Evolutionary conservation across 2,113 vertebrate genomes (phyloP).

Genomic region (Rhinopithecus roxellana): DNA sequence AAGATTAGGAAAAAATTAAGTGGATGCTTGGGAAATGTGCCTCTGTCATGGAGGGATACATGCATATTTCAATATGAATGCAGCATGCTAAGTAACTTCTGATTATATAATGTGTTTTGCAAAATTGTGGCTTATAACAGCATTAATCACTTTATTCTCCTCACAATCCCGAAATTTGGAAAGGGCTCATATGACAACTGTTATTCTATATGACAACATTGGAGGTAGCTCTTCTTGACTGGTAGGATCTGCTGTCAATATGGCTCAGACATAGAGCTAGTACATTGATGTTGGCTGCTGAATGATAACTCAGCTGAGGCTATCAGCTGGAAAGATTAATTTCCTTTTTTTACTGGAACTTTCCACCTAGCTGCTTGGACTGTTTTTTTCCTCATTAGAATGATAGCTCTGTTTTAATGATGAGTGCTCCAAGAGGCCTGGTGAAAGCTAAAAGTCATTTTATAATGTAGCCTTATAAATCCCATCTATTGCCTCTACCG

Average conservation of each 20-base stretch:
- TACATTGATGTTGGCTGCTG: background rate
- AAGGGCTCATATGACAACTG: background rate
- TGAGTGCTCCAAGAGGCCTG: background rate
- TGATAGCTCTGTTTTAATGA: background rate
- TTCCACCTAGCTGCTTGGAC: background rate
- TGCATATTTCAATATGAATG: background rate
- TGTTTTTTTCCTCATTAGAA: background rate
- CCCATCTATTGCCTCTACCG: background rate
- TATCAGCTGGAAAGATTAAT: background rate
- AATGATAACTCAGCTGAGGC: background rate
- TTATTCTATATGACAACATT: background rate
- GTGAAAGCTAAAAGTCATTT: background rate
- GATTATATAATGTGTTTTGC: background rate
- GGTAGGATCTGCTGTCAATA: background rate
- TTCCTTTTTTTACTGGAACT: background rate
- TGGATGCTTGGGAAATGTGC: fast-evolving
- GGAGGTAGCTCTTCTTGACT: background rate
- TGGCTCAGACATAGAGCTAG: background rate
- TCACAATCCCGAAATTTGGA: background rate
- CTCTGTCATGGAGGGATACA: background rate
- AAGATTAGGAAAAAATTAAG: background rate
- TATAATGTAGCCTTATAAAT: background rate
- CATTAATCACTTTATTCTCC: background rate
- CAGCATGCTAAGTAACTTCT: background rate
- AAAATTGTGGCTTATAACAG: background rate